A percentile compares a stretch with the other conserved stretches of the same genome.
These are phyloP conservation scores for Danio kyathit DNA, from an alignment of 2,797 vertebrate species.

Conservation along the genomic window DNA sequence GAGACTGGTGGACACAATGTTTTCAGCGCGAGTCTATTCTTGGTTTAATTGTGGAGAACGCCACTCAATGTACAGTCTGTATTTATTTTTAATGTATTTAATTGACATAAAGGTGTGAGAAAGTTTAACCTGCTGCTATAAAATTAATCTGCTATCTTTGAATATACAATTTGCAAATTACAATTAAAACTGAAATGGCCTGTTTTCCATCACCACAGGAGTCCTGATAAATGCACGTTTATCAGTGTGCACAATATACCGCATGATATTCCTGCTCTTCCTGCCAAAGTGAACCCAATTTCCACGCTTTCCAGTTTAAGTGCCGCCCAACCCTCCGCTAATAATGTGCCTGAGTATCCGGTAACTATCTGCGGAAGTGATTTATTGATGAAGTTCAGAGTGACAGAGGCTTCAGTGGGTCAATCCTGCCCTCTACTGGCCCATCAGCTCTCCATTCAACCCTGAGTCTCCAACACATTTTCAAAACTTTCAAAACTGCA, in stretches of 20 bases:
- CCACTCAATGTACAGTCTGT: too few relatives aligned
- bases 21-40: too few relatives aligned
- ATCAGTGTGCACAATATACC: conserved; percentile 73
- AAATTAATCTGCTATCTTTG: too few relatives aligned
- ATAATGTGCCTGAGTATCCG: conserved; percentile 86
- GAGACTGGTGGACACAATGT: too few relatives aligned
- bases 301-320: conserved; percentile 80
- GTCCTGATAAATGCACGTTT: conserved; percentile 64
- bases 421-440: conserved; percentile 86
- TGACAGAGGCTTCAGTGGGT: conserved; percentile 70
- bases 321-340: conserved; percentile 79
- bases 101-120: too few relatives aligned
- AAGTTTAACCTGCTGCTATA: too few relatives aligned
- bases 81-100: too few relatives aligned
- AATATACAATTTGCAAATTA: not conserved
- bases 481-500: too few relatives aligned
- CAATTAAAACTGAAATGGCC: not conserved
- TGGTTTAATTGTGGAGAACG: too few relatives aligned
- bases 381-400: conserved; percentile 81
- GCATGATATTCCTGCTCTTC: conserved; percentile 80
- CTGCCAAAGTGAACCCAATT: conserved; percentile 84
- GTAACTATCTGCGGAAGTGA: conserved; percentile 85
- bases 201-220: conserved; percentile 71
- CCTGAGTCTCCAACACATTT: not conserved
- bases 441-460: conserved; percentile 4